Base-by-base conservation (phyloP, 2,797 vertebrate genomes). In the Dipus sagitta region DNA sequence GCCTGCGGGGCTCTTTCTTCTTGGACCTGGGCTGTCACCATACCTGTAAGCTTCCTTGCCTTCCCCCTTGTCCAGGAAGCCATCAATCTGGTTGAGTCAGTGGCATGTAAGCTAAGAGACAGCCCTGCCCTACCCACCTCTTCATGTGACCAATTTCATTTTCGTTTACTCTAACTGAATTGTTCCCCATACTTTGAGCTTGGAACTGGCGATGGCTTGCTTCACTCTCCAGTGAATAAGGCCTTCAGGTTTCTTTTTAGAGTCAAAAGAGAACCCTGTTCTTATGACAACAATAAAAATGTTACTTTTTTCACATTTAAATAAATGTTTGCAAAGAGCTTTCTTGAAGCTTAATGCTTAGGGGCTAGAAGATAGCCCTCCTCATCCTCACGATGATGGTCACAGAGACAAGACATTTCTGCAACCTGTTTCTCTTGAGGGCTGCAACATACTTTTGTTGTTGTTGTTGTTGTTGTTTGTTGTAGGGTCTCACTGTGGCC, bases 271-370 rank as follows among this genome's bases (percentile, higher is more conserved):
- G 65, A 87, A 47, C 21, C 4, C 7, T 47, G 32, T 74, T 87
- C 78, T 78, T 60, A 18, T 84, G 74, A 79, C 47, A 93, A 93
- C 90, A 95, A 88, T 77, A 87, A 79, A 93, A 92, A 87, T 77
- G 30, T 70, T 60, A 70, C 47, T 0, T 47, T 77, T 91, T 87
- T 52, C 68, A 91, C 54, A 89, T 91, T 75, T 93, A 87, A 93
- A 76, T 79, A 52, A 93, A 17, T 7, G 3, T 65, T 68, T 80
- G n/a, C 42, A 38, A 81, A 83, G 87, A 85, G 26, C 30, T 84
- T 86, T 80, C 74, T 78, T 77, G 30, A 9, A 54, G 11, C 67
- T 89, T 84, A 74, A 64, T 71, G 76, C 18, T 52, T 15, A 18
- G 90, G 4, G 70, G 17, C 52, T 79, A 7, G 71, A 91, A 67